These are phyloP conservation scores for Cabera pusaria DNA, from an alignment of 2,888 invertebrate species.

Conservation along the genomic window DNA sequence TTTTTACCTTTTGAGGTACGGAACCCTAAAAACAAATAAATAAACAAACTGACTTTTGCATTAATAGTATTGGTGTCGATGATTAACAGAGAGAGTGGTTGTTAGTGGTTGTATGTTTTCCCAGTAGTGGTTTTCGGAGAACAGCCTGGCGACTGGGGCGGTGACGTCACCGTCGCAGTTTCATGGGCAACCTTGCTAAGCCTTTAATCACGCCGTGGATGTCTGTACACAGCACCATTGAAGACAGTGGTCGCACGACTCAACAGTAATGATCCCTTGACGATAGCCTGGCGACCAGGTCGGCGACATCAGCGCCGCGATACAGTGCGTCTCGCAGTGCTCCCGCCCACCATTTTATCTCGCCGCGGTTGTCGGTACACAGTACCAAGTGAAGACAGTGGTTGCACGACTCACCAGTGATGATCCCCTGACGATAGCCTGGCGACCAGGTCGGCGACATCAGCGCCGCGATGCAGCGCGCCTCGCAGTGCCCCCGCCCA, in stretches of 20 bases:
- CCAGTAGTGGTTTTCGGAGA: no score
- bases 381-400: constrained; percentile 88
- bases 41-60: no score
- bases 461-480: constrained; percentile 81
- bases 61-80: no score
- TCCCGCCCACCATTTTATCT: constrained; percentile 97
- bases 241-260: constrained; percentile 16
- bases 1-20: no score
- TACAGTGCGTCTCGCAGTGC: constrained; percentile 89
- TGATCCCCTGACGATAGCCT: constrained; percentile 79
- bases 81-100: no score
- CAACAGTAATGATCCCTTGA: constrained; percentile 77
- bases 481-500: constrained; percentile 94
- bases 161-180: no score
- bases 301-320: constrained; percentile 76
- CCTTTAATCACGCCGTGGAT: no score
- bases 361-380: constrained; percentile 90
- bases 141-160: no score
- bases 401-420: constrained; percentile 56
- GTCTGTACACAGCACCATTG: no score
- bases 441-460: constrained; percentile 83
- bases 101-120: no score
- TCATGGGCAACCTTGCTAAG: no score
- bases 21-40: no score
- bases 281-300: constrained; percentile 84